Percentiles rank a stretch among this genome's conserved stretches.
Evolutionary conservation across 2,113 vertebrate genomes (phyloP).

Genomic region (Nycticryphes semicollaris): DNA sequence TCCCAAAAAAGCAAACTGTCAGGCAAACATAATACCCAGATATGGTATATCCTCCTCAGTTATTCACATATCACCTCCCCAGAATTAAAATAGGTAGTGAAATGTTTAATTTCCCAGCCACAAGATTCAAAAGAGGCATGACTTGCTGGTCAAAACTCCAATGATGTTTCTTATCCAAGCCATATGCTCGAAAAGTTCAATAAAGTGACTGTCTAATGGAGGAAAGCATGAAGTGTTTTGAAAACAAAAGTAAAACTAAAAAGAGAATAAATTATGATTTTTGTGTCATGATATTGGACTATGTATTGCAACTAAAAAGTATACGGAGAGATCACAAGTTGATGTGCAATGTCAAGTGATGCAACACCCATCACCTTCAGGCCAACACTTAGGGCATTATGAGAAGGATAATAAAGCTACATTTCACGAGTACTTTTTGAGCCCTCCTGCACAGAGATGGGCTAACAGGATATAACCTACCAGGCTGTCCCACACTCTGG

Average conservation of each 20-base stretch:
- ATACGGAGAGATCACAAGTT: not conserved
- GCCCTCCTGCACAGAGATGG: not conserved
- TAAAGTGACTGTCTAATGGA: not conserved
- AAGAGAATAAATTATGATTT: not conserved
- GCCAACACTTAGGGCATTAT: not conserved
- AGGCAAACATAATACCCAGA: not conserved
- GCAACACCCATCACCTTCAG: not conserved
- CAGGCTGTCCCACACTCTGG: not conserved
- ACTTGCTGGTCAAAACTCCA: not conserved
- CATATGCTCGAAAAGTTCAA: not conserved
- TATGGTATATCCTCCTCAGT: not conserved
- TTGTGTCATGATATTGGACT: not conserved
- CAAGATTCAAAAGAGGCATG: not conserved
- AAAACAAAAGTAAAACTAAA: not conserved
- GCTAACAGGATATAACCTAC: not conserved
- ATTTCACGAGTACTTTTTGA: not conserved
- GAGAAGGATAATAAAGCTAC: not conserved
- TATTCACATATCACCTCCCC: not conserved
- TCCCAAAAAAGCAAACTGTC: not conserved
- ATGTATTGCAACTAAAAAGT: not conserved
- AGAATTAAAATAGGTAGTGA: slow-evolving; percentile 26
- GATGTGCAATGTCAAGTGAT: not conserved
- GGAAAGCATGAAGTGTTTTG: not conserved
- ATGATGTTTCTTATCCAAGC: not conserved
- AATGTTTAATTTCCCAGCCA: slow-evolving; percentile 25